Percentiles rank a stretch among this genome's conserved stretches.
Evolutionary conservation across 2,113 vertebrate species (phyloP).

Genomic region (Toxotes chatareus): DNA sequence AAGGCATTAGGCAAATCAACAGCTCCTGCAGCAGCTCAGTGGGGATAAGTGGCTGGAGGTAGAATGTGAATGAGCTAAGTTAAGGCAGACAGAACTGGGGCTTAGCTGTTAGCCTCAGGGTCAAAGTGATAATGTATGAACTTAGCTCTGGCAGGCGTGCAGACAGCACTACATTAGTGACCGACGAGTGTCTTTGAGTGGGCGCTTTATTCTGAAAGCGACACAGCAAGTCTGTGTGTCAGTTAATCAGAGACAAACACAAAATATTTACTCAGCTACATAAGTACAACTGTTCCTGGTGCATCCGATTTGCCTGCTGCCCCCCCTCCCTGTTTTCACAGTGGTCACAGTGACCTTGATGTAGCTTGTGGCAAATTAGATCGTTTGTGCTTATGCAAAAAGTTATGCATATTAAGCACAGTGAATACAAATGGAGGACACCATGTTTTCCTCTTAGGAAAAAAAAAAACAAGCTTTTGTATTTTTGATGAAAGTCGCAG

Average conservation of each 20-base stretch:
- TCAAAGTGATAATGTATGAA: constrained; percentile 80
- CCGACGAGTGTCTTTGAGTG: constrained; percentile 53
- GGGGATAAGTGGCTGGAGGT: constrained; percentile 62
- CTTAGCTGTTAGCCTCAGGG: constrained; percentile 76
- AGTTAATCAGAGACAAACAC: constrained; percentile 40
- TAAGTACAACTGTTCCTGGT: constrained; percentile 9
- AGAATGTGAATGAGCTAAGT: constrained; percentile 76
- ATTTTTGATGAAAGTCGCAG: constrained; percentile 7
- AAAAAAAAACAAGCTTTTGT: constrained; percentile 31
- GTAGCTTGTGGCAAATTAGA: constrained; percentile 34
- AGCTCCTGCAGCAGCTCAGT: constrained; percentile 53
- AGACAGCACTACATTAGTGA: constrained; percentile 69
- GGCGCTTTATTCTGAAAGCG: constrained; percentile 30
- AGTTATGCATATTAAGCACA: constrained; percentile 34
- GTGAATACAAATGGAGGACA: constrained; percentile 37
- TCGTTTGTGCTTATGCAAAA: constrained; percentile 47
- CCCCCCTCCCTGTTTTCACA: not conserved
- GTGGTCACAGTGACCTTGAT: constrained; percentile 56
- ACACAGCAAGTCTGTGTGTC: constrained; percentile 27
- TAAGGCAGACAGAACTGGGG: constrained; percentile 80
- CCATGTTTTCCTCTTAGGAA: not conserved
- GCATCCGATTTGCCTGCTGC: constrained; percentile 27
- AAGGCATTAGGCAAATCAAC: constrained; percentile 76
- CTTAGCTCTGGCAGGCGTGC: constrained; percentile 62
- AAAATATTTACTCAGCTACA: constrained; percentile 1